Percentiles rank a stretch among this genome's conserved stretches.
phyloP scores from a whole-genome alignment of 2,113 vertebrate species.

The Sitta europaea region DNA sequence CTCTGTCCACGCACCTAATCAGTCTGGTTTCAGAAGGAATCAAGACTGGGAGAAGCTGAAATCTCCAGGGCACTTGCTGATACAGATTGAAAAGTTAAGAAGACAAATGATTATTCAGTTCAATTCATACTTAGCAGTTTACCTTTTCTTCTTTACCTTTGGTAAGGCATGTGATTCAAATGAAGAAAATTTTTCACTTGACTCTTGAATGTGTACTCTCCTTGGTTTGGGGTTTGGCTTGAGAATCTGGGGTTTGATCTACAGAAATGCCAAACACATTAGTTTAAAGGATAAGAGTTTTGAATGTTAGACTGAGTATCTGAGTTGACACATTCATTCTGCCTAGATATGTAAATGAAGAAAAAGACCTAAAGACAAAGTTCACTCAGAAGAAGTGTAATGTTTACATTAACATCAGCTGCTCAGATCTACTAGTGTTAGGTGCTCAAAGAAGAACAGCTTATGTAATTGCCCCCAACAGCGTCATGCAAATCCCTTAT shows the following conservation, averaged over 20 bases:
- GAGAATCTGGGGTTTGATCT: neutral
- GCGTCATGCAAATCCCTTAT: neutral
- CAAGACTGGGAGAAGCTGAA: neutral
- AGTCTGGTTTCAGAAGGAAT: neutral
- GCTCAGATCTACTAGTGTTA: neutral
- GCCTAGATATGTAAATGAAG: neutral
- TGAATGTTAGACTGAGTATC: neutral
- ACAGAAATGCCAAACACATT: rapidly evolving
- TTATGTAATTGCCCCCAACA: neutral
- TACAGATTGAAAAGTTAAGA: neutral
- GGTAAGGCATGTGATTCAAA: neutral
- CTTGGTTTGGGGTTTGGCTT: neutral
- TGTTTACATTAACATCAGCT: constrained; percentile 6
- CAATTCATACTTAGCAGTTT: neutral
- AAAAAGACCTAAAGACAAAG: constrained; percentile 18
- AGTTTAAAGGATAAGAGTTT: neutral
- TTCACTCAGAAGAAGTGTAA: neutral
- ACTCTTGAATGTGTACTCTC: neutral
- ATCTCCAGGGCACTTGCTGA: neutral
- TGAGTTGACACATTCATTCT: neutral
- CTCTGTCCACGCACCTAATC: neutral
- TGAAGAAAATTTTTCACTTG: neutral
- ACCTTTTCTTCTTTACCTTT: neutral
- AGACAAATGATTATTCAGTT: neutral
- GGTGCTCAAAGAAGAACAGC: neutral